Conservation (phyloP, 1,140 invertebrate genomes). For the Hylaeus volcanicus region DNA sequence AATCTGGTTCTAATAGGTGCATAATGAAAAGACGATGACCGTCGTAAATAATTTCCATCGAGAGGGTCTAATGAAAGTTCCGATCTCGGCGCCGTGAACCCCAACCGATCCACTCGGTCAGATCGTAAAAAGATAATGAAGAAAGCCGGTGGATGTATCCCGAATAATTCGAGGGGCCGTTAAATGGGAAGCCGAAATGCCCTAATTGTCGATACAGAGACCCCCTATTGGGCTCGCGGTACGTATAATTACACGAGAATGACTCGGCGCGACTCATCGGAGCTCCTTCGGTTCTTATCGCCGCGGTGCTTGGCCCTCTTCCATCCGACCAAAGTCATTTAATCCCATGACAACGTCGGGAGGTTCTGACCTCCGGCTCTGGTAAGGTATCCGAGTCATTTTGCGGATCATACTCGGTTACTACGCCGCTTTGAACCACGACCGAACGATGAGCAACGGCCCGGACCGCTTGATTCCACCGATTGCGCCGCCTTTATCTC, state of each 20-base stretch:
- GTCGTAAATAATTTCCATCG: constrained; percentile 30
- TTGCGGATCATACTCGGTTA: constrained; percentile 23
- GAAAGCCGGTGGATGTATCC: constrained; percentile 57
- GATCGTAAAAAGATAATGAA: constrained; percentile 61
- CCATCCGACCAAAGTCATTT: constrained; percentile 72
- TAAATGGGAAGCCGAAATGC: constrained; percentile 74
- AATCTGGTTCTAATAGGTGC: no score
- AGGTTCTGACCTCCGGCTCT: constrained; percentile 40
- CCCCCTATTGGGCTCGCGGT: constrained; percentile 75
- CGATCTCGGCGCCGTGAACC: not conserved
- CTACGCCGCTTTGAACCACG: not conserved
- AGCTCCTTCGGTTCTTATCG: constrained; percentile 69
- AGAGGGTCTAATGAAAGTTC: constrained; percentile 5
- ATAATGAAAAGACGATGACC: not conserved
- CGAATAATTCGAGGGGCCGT: constrained; percentile 68
- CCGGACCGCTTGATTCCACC: not conserved
- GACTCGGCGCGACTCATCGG: constrained; percentile 70
- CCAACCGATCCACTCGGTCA: constrained; percentile 1
- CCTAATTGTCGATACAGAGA: constrained; percentile 74
- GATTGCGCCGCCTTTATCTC: constrained; percentile 5
- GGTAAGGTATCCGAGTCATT: constrained; percentile 42
- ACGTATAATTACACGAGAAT: constrained; percentile 77
- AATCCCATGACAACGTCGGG: constrained; percentile 73
- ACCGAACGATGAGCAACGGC: not conserved
- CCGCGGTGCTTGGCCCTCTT: constrained; percentile 30